Base-by-base conservation (phyloP, 2,797 vertebrate species). In the Pogonophryne albipinna region DNA sequence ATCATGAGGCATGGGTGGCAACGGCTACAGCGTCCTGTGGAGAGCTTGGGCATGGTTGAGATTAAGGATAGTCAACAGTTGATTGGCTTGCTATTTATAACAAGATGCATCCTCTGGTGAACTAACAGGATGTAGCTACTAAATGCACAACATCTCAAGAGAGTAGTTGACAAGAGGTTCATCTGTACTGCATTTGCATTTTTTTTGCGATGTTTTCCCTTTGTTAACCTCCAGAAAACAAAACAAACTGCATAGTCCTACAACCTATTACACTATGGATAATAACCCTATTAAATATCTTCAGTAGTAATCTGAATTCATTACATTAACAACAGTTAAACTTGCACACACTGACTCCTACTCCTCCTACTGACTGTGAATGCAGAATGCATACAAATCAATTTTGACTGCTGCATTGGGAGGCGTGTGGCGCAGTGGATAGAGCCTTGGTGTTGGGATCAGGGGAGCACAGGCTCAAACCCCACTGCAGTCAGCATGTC, bases 1-100 rank as follows among this genome's bases (percentile, higher is more conserved):
- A 72, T 92, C 87, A 92, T 45, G 10, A 66, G 38, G 20, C 57
- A 17, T 56, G 69, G 76, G 47, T 72, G 74, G 77, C 64, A 49
- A 60, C 45, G 12, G 19, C 49, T 52, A 20, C 46, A 50, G 47
- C 70, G 74, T 61, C 60, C 53, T 73, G 62, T 15, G 13, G 46
- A 49, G 53, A 6, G 49, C 15, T 68, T 19, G 17, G 38, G 0
- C 10, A 23, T 5, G 14, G 41, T 60, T 61, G 17, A 79, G 50
- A 66, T 57, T 15, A 49, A 70, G 44, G 10, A 12, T 3, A 4
- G 53, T 31, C 55, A 23, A 17, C 51, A n/a, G 51, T 44, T 19
- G 45, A 47, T 52, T 45, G 34, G 16, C 31, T 19, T 55, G 3
- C 13, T 44, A 62, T 55, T 59, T 2, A 2, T 6, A 34, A 61